These are phyloP conservation scores for Tribolium madens DNA, from an alignment of 1,140 invertebrate genomes.

Conservation along the genomic window DNA sequence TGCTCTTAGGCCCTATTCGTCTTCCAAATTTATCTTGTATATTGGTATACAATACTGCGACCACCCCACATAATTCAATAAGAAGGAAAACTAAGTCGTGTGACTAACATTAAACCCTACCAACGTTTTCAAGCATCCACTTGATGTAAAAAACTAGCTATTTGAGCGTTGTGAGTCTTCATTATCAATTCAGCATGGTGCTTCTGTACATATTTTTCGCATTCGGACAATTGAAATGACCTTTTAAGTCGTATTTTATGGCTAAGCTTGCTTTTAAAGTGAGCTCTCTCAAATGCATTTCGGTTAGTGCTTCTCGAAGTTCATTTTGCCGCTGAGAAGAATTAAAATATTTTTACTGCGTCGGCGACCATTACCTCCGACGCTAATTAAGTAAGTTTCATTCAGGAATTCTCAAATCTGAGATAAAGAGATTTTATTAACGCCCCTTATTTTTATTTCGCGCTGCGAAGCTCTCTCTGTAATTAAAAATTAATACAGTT, in stretches of 20 bases:
- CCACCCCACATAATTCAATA: slow-evolving; percentile 46
- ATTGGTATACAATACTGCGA: slow-evolving; percentile 46
- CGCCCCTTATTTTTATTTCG: slow-evolving; percentile 20
- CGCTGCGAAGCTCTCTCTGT: slow-evolving; percentile 15
- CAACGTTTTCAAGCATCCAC: no score
- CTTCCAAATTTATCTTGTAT: slow-evolving; percentile 49
- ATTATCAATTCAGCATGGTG: neutral
- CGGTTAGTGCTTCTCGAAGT: slow-evolving; percentile 3
- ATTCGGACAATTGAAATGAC: slow-evolving; percentile 23
- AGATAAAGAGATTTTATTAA: slow-evolving; percentile 39
- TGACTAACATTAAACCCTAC: no score
- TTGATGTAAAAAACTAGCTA: neutral
- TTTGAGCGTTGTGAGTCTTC: neutral
- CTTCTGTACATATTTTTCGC: slow-evolving; percentile 23
- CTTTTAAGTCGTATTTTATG: slow-evolving; percentile 22
- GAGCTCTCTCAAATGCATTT: neutral
- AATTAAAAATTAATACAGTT: slow-evolving; percentile 46
- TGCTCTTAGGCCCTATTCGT: slow-evolving; percentile 37
- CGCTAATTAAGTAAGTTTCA: slow-evolving; percentile 42
- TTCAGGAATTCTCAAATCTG: slow-evolving; percentile 31
- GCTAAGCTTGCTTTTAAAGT: slow-evolving; percentile 13
- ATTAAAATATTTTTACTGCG: slow-evolving; percentile 38
- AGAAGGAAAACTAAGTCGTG: slow-evolving; percentile 18
- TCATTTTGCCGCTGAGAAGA: slow-evolving; percentile 22
- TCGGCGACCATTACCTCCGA: slow-evolving; percentile 27